A percentile compares a stretch with the other conserved stretches of the same genome.
Evolutionary conservation across 2,797 vertebrate genomes (phyloP).

Genomic region (Hydrocynus forskahlii): DNA sequence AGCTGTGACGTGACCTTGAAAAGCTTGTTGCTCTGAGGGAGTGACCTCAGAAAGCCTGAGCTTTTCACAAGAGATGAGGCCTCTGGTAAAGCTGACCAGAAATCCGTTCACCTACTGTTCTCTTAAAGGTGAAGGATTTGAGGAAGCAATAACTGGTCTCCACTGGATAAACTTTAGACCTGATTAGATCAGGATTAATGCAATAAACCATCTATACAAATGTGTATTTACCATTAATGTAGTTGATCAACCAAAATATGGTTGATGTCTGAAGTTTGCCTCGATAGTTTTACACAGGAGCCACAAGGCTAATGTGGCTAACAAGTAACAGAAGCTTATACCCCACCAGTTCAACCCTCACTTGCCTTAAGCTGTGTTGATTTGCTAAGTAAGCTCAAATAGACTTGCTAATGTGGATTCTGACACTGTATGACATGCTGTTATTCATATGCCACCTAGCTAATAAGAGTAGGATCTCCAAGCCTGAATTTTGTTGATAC

Average conservation of each 20-base stretch:
- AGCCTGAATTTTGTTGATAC: too few species aligned
- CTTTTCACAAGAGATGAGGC: constrained; percentile 54
- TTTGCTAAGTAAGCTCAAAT: background rate
- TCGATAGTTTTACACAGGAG: background rate
- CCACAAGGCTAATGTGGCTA: background rate
- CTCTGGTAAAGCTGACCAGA: background rate
- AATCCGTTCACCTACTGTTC: background rate
- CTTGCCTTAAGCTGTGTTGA: background rate
- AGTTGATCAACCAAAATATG: background rate
- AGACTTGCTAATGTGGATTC: background rate
- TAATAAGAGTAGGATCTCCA: too few species aligned
- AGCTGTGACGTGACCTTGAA: constrained; percentile 24
- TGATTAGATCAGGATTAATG: too few species aligned
- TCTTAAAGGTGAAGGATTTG: background rate
- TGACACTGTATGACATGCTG: background rate
- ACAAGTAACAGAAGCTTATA: background rate
- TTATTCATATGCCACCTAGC: too few species aligned
- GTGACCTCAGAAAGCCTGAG: constrained; percentile 17
- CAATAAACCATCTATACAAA: too few species aligned
- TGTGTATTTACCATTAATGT: too few species aligned
- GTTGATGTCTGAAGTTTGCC: background rate
- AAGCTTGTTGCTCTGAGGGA: background rate
- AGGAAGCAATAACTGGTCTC: too few species aligned
- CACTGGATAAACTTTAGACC: too few species aligned
- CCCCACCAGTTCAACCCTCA: background rate